Base-by-base conservation (phyloP, 2,888 invertebrate species). In the Stratiomys singularior region DNA sequence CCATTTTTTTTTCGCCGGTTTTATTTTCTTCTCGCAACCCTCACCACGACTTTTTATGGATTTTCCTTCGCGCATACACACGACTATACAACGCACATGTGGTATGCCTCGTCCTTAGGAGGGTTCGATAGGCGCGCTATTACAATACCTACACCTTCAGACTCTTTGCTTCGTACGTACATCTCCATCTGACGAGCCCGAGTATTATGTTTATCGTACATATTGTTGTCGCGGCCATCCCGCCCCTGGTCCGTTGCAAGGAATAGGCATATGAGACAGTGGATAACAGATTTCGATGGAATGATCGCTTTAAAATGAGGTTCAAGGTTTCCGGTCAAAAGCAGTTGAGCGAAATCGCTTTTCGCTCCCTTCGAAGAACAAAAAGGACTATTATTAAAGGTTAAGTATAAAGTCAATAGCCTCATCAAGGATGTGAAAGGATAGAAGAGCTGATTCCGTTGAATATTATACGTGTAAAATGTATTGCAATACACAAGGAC, bases 321-420 rank as follows among this genome's bases (percentile, higher is more conserved):
- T 74, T 74, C 74, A 74, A 74, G 74, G 74, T 74, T 74, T 74
- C 58, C 74, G 74, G 74, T 74, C 74, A 74, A 74, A 23, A 60
- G 58, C 60, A 74, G 74, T 30, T n/a, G 30, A 27, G 13, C 44
- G 21, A 23, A 18, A 60, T 37, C n/a, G 23, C 23, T 60, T 60
- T 60, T 37, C n/a, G 13, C 23, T 67, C 21, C 44, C n/a, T 21
- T 44, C 21, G 23, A 15, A 46, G 18, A 64, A 27, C 64, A 64
- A 64, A 27, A 11, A 69, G 5, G 46, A 13, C 46, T 47, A 46
- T 69, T 47, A 47, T 69, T 66, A 27, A 47, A 25, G 23, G 21
- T 21, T 11, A 25, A 69, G 69, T 47, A 23, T 25, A 47, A 69
- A 69, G 67, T 23, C 46, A 69, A 69, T 25, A 47, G 69, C 69